Base-by-base conservation (phyloP, 1,140 invertebrate species). In the Papilio machaon region DNA sequence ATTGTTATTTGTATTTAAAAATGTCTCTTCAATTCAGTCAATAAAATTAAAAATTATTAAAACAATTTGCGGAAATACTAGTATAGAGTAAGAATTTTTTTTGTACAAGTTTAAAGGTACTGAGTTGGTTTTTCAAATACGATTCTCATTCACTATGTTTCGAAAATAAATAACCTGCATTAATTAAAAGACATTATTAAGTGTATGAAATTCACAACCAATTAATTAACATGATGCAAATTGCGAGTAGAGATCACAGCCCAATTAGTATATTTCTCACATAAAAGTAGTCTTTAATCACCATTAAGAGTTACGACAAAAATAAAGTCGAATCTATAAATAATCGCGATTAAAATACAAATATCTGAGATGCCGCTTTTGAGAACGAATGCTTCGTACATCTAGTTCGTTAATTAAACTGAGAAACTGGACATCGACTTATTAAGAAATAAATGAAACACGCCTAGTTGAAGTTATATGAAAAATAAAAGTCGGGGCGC, bases 381-480 rank as follows among this genome's bases (percentile, higher is more conserved):
- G 74, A 78, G 84, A 83, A 84, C 82, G 74, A 85, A 76, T 81
- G 82, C 76, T 58, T 54, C 74, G 47, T 76, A 52, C 74, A 52
- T 76, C 74, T 76, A 52, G 83, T 87, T 85, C 85, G 75, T 90
- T 93, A 94, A 94, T 94, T 92, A 92, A 92, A 89, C 86, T 83
- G 82, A 84, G 73, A 73, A 87, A 82, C 80, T 82, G 86, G 86
- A 89, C 87, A 89, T 84, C 85, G 60, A 84, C 88, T 91, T 93
- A 93, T 91, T 92, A 91, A 92, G 90, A 92, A 92, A 89, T 91
- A 91, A 91, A 91, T 91, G 86, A 88, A 88, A 88, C 87, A 89
- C 85, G 87, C 87, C 86, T 86, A 84, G 82, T 89, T 84, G 82
- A 82, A 84, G 87, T 80, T 78, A 82, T 83, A 84, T 77, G 54